Percentiles rank a stretch among this genome's conserved stretches.
Conservation (phyloP, 1,140 invertebrate genomes). For the Drosophila nasuta region DNA sequence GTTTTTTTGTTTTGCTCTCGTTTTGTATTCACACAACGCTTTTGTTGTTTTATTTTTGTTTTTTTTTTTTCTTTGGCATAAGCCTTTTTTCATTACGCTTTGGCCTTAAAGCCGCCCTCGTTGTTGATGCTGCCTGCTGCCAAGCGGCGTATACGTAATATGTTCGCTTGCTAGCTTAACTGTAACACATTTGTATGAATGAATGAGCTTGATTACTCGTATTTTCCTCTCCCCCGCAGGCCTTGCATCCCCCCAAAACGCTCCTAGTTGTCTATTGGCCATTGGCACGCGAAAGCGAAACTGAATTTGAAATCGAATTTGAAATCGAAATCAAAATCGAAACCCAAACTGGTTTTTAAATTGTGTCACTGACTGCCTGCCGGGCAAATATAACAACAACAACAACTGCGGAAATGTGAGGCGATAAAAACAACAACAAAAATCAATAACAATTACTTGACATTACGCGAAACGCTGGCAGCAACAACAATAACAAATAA, state of each 20-base stretch:
- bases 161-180: not conserved
- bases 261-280: constrained; percentile 17
- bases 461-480: constrained; percentile 57
- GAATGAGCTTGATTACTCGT: constrained; percentile 61
- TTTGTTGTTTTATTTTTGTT: constrained; percentile 35
- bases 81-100: constrained; percentile 46
- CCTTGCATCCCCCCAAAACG: not conserved
- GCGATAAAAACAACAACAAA: constrained; percentile 20
- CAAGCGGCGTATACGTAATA: constrained; percentile 65
- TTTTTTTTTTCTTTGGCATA: constrained; percentile 41
- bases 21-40: constrained; percentile 24
- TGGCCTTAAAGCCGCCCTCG: constrained; percentile 66
- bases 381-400: constrained; percentile 39
- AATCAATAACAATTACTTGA: constrained; percentile 82
- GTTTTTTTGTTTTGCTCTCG: constrained; percentile 33
- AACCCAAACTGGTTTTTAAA: constrained; percentile 72
- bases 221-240: not conserved
- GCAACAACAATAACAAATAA: constrained; percentile 30
- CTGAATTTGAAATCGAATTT: constrained; percentile 45
- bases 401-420: constrained; percentile 3
- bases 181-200: constrained; percentile 48
- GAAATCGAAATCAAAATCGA: constrained; percentile 47
- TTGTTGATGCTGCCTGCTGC: constrained; percentile 22
- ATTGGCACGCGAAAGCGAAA: constrained; percentile 48
- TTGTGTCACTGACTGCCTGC: constrained; percentile 73